Conservation (phyloP, 2,888 invertebrate species). For the Sipha maydis region DNA sequence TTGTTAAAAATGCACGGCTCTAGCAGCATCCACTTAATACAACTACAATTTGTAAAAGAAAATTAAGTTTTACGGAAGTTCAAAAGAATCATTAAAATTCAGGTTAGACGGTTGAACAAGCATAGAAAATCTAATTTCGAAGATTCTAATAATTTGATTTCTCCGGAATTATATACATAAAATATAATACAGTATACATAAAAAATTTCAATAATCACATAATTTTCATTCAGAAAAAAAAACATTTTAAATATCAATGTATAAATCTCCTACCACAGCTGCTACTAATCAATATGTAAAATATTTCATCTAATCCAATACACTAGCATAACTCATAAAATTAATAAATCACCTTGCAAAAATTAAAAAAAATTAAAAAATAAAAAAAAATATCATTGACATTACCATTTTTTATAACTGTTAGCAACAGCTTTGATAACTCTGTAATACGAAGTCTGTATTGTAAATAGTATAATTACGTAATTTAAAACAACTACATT, state of each 20-base stretch:
- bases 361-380: too few relatives aligned
- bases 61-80: slow-evolving; percentile 47
- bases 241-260: too few relatives aligned
- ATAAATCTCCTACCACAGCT: too few relatives aligned
- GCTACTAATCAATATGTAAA: too few relatives aligned
- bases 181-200: not conserved
- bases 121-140: slow-evolving; percentile 42
- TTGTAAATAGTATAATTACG: too few relatives aligned
- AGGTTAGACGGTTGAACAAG: slow-evolving; percentile 19
- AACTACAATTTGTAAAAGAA: slow-evolving; percentile 52
- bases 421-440: too few relatives aligned
- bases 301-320: too few relatives aligned
- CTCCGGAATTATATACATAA: not conserved
- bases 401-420: too few relatives aligned
- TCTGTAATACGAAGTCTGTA: too few relatives aligned
- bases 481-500: not conserved
- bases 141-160: slow-evolving; percentile 25
- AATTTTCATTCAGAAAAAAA: not conserved
- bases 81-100: slow-evolving; percentile 58
- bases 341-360: too few relatives aligned
- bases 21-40: slow-evolving; percentile 31
- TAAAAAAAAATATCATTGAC: too few relatives aligned
- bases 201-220: not conserved
- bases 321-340: too few relatives aligned
- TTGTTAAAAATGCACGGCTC: slow-evolving; percentile 48